Evolutionary conservation across 2,888 invertebrate species (phyloP).

Genomic region (Oligia fasciuncula): DNA sequence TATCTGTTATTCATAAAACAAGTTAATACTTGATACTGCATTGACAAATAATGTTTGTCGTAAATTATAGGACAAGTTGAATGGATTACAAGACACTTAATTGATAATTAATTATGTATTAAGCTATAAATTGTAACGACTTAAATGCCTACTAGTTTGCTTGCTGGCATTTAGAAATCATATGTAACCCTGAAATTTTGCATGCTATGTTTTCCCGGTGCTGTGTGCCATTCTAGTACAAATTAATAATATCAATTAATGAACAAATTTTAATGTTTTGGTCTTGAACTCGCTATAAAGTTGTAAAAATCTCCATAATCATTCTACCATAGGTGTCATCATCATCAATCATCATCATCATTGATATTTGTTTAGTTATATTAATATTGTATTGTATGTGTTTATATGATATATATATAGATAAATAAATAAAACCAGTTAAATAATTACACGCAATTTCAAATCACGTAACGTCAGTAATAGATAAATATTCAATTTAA

Average conservation of each 20-base stretch:
- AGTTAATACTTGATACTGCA: background rate
- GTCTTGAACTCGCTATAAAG: too few relatives aligned
- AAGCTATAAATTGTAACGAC: background rate
- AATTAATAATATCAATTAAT: background rate
- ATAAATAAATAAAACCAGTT: slow-evolving; percentile 1
- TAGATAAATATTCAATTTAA: slow-evolving; percentile 9
- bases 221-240: background rate
- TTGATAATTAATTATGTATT: background rate
- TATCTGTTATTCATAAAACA: background rate
- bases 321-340: too few relatives aligned
- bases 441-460: background rate
- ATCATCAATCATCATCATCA: too few relatives aligned
- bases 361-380: too few relatives aligned
- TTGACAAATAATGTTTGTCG: background rate
- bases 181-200: background rate
- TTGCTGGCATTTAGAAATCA: background rate
- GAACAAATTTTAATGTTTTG: background rate
- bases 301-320: background rate
- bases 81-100: background rate
- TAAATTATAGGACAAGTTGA: background rate
- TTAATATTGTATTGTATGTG: too few relatives aligned
- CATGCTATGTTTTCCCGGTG: background rate
- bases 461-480: slow-evolving; percentile 20
- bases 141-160: background rate
- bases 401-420: too few relatives aligned